Evolutionary conservation across 2,797 vertebrate species (phyloP).

Genomic region (Limnodromus scolopaceus): DNA sequence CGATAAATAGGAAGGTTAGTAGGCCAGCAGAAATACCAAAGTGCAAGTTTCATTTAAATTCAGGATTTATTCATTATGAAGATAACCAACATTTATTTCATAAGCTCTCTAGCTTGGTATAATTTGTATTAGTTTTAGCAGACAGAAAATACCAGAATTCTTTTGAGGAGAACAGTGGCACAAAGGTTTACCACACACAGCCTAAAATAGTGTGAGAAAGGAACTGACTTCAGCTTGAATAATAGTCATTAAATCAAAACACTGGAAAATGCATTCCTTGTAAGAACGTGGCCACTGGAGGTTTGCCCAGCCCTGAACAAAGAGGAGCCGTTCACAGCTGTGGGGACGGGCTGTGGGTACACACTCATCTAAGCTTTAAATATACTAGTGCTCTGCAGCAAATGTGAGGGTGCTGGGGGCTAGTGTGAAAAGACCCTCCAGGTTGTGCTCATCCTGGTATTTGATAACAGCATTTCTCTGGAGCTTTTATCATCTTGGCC

Average conservation of each 20-base stretch:
- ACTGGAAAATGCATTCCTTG: constrained; percentile 69
- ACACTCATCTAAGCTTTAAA: not conserved
- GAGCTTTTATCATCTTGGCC: not conserved
- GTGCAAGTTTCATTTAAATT: not conserved
- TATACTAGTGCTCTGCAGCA: not conserved
- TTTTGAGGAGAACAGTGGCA: constrained; percentile 35
- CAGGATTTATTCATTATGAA: not conserved
- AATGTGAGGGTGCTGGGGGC: not conserved
- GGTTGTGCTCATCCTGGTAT: not conserved
- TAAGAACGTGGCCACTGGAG: constrained; percentile 60
- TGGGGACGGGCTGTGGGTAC: constrained; percentile 2
- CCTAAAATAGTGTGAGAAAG: constrained; percentile 71
- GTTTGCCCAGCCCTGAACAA: constrained; percentile 55
- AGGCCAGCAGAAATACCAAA: not conserved
- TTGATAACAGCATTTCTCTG: not conserved
- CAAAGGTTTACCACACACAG: constrained; percentile 61
- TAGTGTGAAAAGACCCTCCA: not conserved
- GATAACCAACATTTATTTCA: not conserved
- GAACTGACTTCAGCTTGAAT: constrained; percentile 71
- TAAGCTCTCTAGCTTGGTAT: not conserved
- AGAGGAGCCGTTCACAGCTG: constrained; percentile 54
- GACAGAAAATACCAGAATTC: constrained; percentile 22
- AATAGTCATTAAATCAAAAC: constrained; percentile 72
- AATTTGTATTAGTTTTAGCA: not conserved
- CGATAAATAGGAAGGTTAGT: not conserved